Evolutionary conservation across 37 sponge, comb jelly and placozoan species (phyloP), one percentile per base, ranked within the genome.

Genomic region (Cladorhizidae sp.): DNA sequence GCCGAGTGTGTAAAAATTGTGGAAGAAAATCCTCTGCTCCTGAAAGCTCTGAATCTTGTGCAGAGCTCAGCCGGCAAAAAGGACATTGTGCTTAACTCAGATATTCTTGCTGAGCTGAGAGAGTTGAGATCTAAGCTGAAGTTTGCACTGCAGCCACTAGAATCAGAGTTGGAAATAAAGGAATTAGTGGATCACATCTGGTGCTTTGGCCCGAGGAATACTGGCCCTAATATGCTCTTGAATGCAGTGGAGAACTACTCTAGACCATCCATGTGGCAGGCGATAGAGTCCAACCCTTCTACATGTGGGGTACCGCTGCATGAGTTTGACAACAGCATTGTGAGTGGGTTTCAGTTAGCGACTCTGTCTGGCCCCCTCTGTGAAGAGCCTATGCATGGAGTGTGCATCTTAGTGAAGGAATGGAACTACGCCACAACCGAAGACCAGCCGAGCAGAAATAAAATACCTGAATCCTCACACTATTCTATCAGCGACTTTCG

Each of bases 341-440:
- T 98, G 33, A 83, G 78, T 64, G 99, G 99, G 9, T 98, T 98
- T 54, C 96, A 98, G 75, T 84, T 98, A 74, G 96, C 99, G 21
- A 78, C 92, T 37, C 81, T 87, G n/a, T 74, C 92, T 40, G 99
- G 99, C 25, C 99, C 99, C 7, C 91, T 98, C 35, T 98, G 99
- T 86, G 94, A 98, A 70, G 99, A 98, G 72, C 99, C 99, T 1
- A 61, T 96, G 80, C 69, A 73, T 1, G 99, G 96, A n/a, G 92
- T 95, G 40, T 86, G 92, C 57, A 85, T 95, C 63, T 68, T 84
- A 1, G 56, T 98, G 22, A 75, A 77, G 40, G 83, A 87, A 32
- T 96, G 94, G 94, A 88, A 21, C 51, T 3, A 64, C 28, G n/a
- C 22, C 20, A 62, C 36, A 52, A 55, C 15, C 41, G 39, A n/a